A percentile compares a stretch with the other conserved stretches of the same genome.
Conservation (phyloP, 2,113 vertebrate species). For the Leptobrachium ailaonicum region DNA sequence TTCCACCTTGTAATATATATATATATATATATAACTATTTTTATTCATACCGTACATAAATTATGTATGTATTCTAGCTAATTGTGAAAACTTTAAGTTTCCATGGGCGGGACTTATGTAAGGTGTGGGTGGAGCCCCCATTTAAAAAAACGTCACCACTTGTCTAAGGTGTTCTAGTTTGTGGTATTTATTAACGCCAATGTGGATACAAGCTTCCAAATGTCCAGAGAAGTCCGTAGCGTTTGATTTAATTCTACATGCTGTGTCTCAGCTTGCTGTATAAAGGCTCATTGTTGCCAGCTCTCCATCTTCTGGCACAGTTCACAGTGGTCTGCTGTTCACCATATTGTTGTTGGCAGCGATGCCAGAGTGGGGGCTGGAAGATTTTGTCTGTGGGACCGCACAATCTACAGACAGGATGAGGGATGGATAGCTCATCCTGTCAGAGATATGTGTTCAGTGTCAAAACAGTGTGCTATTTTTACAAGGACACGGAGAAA, state of each 20-base stretch:
- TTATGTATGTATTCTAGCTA: no score
- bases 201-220: no score
- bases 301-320: slow-evolving; percentile 24
- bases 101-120: no score
- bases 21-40: no score
- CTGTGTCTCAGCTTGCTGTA: background rate
- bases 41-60: no score
- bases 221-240: background rate
- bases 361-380: background rate
- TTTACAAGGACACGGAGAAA: background rate
- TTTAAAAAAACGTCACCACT: no score
- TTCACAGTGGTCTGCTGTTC: slow-evolving; percentile 34
- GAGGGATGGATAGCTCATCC: slow-evolving; percentile 11
- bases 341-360: slow-evolving; percentile 38
- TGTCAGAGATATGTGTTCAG: slow-evolving; percentile 6
- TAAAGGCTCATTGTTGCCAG: slow-evolving; percentile 31
- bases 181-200: no score
- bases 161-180: no score
- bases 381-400: slow-evolving; percentile 4
- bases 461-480: slow-evolving; percentile 1
- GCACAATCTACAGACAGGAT: slow-evolving; percentile 30
- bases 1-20: no score
- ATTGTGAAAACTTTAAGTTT: no score
- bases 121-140: no score
- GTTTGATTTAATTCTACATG: background rate